These are phyloP conservation scores for Esox masquinongy DNA, from an alignment of 2,797 vertebrate genomes.

Conservation along the genomic window DNA sequence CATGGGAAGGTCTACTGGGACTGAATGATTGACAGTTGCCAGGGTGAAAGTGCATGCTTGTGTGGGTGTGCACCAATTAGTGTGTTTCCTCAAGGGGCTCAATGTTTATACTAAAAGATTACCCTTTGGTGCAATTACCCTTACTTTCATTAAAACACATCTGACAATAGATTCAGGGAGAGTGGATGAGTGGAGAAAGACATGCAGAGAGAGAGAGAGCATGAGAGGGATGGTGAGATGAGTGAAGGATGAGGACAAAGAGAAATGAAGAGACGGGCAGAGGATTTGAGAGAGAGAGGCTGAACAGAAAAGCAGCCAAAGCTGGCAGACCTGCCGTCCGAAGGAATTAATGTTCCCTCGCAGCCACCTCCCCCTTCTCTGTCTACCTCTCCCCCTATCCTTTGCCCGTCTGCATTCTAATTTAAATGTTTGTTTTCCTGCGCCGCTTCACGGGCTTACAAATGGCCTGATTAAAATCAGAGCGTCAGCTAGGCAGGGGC, in stretches of 20 bases:
- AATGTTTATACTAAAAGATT: constrained; percentile 43
- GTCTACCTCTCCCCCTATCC: constrained; percentile 9
- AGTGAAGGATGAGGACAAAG: neutral
- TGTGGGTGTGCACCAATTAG: constrained; percentile 18
- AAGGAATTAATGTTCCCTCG: neutral
- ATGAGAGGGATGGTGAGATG: neutral
- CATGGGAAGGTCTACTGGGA: neutral
- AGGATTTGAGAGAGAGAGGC: constrained; percentile 14
- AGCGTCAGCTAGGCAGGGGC: neutral
- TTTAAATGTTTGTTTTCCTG: constrained; percentile 61
- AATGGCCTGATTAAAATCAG: constrained; percentile 41
- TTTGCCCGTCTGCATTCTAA: constrained; percentile 55
- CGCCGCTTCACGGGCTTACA: constrained; percentile 47
- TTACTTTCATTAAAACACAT: constrained; percentile 12
- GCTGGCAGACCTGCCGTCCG: constrained; percentile 14
- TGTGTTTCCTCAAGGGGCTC: neutral
- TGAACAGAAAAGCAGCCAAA: constrained; percentile 34
- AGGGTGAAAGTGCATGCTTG: neutral
- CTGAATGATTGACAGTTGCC: neutral
- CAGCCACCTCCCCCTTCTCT: neutral
- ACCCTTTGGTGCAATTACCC: constrained; percentile 11
- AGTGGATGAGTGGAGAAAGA: constrained; percentile 43
- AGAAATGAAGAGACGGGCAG: constrained; percentile 30
- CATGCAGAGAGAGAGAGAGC: constrained; percentile 26
- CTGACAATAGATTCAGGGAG: constrained; percentile 39